A percentile compares a stretch with the other conserved stretches of the same genome.
Evolutionary conservation across 2,797 vertebrate species (phyloP).

Genomic region (Staurois parvus): DNA sequence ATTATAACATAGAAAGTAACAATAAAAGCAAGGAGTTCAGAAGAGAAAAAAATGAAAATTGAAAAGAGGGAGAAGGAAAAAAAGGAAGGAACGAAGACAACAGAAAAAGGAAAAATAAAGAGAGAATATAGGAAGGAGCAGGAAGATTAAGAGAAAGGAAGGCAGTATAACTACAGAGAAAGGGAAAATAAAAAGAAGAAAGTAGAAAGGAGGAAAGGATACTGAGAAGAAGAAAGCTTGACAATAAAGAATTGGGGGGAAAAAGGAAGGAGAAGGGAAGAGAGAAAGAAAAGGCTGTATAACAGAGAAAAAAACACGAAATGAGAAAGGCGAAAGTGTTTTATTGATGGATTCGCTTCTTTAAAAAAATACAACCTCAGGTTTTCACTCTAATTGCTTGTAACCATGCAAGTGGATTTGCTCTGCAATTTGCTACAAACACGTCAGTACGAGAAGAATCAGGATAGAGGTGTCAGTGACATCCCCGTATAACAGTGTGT

Average conservation of each 20-base stretch:
- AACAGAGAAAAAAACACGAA: not conserved
- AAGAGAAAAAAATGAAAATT: not conserved
- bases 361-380: not conserved
- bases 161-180: too few relatives aligned
- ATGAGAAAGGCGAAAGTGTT: not conserved
- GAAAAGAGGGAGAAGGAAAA: too few relatives aligned
- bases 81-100: not conserved
- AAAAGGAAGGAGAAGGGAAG: not conserved
- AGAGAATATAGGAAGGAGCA: too few relatives aligned
- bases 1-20: too few relatives aligned
- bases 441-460: slow-evolving; percentile 1
- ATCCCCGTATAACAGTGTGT: slow-evolving; percentile 1
- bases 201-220: too few relatives aligned
- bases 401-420: not conserved
- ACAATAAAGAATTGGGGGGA: not conserved
- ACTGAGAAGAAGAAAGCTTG: too few relatives aligned
- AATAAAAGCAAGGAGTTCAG: too few relatives aligned
- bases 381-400: slow-evolving; percentile 6
- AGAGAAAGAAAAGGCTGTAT: not conserved
- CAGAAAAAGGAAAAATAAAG: too few relatives aligned
- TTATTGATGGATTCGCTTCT: not conserved
- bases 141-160: too few relatives aligned
- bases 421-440: not conserved
- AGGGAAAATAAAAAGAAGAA: too few relatives aligned
- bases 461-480: slow-evolving; percentile 27